These are phyloP conservation scores for Protonemura montana DNA, from an alignment of 2,888 invertebrate species.

Conservation along the genomic window DNA sequence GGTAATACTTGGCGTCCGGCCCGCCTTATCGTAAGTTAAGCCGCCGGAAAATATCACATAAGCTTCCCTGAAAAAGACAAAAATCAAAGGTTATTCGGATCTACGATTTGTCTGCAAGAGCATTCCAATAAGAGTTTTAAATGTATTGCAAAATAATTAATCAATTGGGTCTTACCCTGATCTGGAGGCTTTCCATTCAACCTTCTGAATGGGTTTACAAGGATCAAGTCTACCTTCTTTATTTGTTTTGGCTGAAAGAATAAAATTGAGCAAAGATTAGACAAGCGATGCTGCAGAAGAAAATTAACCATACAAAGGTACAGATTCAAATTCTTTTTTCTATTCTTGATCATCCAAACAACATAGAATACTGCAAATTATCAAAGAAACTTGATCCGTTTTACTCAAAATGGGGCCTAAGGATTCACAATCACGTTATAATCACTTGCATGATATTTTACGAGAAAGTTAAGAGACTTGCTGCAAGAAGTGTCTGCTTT, in stretches of 20 bases:
- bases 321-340: too few species aligned
- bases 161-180: constrained; percentile 71
- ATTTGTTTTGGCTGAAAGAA: constrained; percentile 81
- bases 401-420: too few species aligned
- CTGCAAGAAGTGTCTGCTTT: too few species aligned
- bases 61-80: constrained; percentile 76
- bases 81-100: not conserved
- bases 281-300: not conserved
- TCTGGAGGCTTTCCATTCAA: constrained; percentile 92
- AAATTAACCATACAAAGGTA: too few species aligned
- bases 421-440: too few species aligned
- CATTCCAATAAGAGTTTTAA: not conserved
- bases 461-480: too few species aligned
- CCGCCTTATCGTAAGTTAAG: constrained; percentile 87
- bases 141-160: not conserved
- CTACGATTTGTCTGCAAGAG: not conserved
- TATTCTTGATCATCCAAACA: too few species aligned
- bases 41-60: constrained; percentile 98
- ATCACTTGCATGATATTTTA: too few species aligned
- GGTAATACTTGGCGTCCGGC: constrained; percentile 91
- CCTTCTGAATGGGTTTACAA: constrained; percentile 93
- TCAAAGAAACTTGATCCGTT: too few species aligned
- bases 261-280: constrained; percentile 40
- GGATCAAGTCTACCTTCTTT: constrained; percentile 93
- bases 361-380: too few species aligned